phyloP scores from a whole-genome alignment of 1,140 invertebrate genomes.

The Eumaeus atala region DNA sequence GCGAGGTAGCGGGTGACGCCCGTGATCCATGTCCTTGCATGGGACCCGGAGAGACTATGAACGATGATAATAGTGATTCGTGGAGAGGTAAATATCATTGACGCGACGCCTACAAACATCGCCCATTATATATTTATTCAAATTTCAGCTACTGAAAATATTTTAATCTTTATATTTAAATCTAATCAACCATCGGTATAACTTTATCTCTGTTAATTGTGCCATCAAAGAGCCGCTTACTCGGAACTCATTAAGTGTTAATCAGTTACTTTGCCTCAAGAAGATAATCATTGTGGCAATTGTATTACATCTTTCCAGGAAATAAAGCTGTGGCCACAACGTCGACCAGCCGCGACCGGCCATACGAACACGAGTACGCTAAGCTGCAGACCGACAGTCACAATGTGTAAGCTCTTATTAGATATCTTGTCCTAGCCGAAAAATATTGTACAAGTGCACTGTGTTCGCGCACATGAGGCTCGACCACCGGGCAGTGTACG shows the following conservation, averaged over 20 bases:
- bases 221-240: constrained; percentile 37
- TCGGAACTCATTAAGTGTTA: constrained; percentile 26
- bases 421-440: no score
- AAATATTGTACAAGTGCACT: no score
- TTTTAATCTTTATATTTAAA: constrained; percentile 21
- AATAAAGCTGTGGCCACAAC: constrained; percentile 42
- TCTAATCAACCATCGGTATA: constrained; percentile 28
- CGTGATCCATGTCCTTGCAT: no score
- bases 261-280: constrained; percentile 16
- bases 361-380: constrained; percentile 70
- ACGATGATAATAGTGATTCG: no score
- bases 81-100: no score
- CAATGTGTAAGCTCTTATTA: constrained; percentile 50
- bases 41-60: no score
- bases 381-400: constrained; percentile 63
- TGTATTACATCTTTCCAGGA: constrained; percentile 36
- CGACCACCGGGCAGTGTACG: no score
- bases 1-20: no score
- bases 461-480: no score
- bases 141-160: constrained; percentile 24
- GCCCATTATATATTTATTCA: no score
- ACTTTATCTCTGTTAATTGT: constrained; percentile 22
- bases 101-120: neutral
- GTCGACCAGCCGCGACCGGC: constrained; percentile 62
- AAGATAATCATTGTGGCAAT: constrained; percentile 17